A percentile compares a stretch with the other conserved stretches of the same genome.
These are phyloP conservation scores for Zoanthus sansibaricus DNA, from an alignment of 92 coral and sea anemone species.

Conservation along the genomic window DNA sequence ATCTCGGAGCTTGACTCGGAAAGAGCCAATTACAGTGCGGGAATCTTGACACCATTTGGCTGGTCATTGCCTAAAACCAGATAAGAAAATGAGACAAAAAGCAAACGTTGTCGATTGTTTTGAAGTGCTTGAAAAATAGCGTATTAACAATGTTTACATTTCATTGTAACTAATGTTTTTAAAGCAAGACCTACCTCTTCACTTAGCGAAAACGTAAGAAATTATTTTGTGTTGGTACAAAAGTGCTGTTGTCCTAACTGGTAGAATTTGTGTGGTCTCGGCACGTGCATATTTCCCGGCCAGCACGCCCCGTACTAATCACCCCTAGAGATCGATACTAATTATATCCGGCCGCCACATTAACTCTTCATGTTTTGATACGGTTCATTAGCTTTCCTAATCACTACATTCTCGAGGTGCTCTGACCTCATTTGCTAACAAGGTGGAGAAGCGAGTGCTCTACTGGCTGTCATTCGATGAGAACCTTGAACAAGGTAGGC, in stretches of 20 bases:
- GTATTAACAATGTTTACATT: slow-evolving; percentile 34
- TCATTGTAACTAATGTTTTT: slow-evolving; percentile 27
- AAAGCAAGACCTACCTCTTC: slow-evolving; percentile 9
- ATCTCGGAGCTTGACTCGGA: slow-evolving; percentile 16
- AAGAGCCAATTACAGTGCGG: slow-evolving; percentile 25
- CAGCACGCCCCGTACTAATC: slow-evolving; percentile 11
- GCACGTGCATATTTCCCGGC: not conserved
- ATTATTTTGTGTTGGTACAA: not conserved
- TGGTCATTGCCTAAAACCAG: slow-evolving; percentile 5
- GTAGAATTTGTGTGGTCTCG: slow-evolving; percentile 31
- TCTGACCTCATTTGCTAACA: slow-evolving; percentile 44
- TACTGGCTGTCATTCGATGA: slow-evolving; percentile 2
- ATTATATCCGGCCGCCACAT: slow-evolving; percentile 17
- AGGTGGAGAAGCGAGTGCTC: slow-evolving; percentile 35
- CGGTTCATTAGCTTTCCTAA: slow-evolving; percentile 30
- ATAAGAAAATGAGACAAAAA: slow-evolving; percentile 19
- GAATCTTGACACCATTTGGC: slow-evolving; percentile 16
- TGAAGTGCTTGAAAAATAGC: slow-evolving; percentile 35
- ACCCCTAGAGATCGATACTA: slow-evolving; percentile 16
- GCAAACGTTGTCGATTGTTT: slow-evolving; percentile 14
- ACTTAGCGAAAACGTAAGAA: not conserved
- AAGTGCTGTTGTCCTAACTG: not conserved
- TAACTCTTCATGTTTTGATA: slow-evolving; percentile 29
- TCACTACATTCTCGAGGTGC: not conserved
- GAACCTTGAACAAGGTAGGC: not conserved